phyloP scores from a whole-genome alignment of 2,797 vertebrate genomes.

The Sylvilagus floridanus region DNA sequence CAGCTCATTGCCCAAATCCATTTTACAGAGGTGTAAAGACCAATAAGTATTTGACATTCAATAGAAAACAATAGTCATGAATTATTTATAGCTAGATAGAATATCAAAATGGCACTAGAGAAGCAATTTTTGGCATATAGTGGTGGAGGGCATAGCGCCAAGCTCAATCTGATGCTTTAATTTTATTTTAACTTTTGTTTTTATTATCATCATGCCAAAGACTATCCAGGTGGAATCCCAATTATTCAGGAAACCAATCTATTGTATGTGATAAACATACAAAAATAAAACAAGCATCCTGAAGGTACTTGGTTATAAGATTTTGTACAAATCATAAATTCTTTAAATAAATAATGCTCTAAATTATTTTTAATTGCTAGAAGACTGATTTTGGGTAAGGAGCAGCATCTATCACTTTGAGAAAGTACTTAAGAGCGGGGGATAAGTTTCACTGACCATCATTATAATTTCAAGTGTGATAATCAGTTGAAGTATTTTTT shows the following conservation, averaged over 20 bases:
- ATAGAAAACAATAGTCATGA: slow-evolving; percentile 83
- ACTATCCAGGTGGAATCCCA: slow-evolving; percentile 78
- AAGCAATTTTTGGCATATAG: slow-evolving; percentile 83
- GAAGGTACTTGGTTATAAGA: slow-evolving; percentile 75
- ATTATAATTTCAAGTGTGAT: slow-evolving; percentile 68
- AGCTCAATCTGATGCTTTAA: slow-evolving; percentile 68
- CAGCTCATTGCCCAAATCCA: slow-evolving; percentile 67
- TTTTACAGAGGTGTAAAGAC: slow-evolving; percentile 69
- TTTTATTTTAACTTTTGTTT: slow-evolving; percentile 73
- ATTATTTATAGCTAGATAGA: slow-evolving; percentile 83
- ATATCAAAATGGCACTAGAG: slow-evolving; percentile 84
- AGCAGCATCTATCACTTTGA: slow-evolving; percentile 76
- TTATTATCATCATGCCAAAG: slow-evolving; percentile 72
- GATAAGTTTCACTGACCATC: slow-evolving; percentile 55
- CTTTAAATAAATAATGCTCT: slow-evolving; percentile 86
- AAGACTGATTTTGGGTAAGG: slow-evolving; percentile 76
- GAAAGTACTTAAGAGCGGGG: slow-evolving; percentile 68
- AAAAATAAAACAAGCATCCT: slow-evolving; percentile 82
- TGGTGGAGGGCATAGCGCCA: slow-evolving; percentile 69
- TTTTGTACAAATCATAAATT: slow-evolving; percentile 80
- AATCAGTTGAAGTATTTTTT: slow-evolving; percentile 80
- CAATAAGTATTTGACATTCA: slow-evolving; percentile 67
- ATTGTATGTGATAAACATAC: slow-evolving; percentile 70
- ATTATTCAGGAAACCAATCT: slow-evolving; percentile 77
- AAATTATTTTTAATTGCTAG: slow-evolving; percentile 67